These are phyloP conservation scores for Echinarachnius parma DNA, from an alignment of 53 echinoderm and acorn worm genomes.

Conservation along the genomic window DNA sequence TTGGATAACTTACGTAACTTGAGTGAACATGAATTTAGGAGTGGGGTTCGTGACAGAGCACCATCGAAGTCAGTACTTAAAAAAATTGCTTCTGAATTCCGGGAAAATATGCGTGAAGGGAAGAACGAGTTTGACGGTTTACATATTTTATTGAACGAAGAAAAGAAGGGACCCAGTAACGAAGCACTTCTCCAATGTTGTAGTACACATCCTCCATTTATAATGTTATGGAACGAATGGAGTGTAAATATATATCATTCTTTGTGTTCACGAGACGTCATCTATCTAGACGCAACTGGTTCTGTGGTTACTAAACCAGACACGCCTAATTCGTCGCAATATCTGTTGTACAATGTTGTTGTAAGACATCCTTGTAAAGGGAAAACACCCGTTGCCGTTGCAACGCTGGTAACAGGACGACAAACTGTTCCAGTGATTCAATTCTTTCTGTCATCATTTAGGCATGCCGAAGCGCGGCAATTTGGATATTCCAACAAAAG, in stretches of 20 bases:
- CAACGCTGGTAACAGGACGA: background rate
- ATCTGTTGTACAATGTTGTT: background rate
- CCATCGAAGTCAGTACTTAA: background rate
- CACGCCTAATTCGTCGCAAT: background rate
- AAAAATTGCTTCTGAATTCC: background rate
- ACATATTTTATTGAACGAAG: background rate
- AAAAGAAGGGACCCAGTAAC: background rate
- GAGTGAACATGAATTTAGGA: background rate
- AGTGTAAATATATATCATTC: background rate
- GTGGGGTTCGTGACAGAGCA: background rate
- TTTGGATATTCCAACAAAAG: background rate
- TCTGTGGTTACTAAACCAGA: background rate
- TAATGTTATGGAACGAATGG: slow-evolving; percentile 1
- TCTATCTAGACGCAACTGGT: slow-evolving; percentile 5
- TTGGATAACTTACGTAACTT: background rate
- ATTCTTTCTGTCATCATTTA: background rate
- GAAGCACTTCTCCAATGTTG: background rate
- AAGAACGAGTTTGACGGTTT: background rate
- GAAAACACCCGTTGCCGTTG: background rate
- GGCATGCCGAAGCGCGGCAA: background rate
- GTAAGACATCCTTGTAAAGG: background rate
- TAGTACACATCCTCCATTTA: background rate
- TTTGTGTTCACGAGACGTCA: background rate
- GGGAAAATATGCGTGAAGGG: background rate
- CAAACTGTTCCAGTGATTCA: background rate